These are phyloP conservation scores for Drosophila cognata DNA, from an alignment of 2,888 invertebrate genomes.

Conservation along the genomic window DNA sequence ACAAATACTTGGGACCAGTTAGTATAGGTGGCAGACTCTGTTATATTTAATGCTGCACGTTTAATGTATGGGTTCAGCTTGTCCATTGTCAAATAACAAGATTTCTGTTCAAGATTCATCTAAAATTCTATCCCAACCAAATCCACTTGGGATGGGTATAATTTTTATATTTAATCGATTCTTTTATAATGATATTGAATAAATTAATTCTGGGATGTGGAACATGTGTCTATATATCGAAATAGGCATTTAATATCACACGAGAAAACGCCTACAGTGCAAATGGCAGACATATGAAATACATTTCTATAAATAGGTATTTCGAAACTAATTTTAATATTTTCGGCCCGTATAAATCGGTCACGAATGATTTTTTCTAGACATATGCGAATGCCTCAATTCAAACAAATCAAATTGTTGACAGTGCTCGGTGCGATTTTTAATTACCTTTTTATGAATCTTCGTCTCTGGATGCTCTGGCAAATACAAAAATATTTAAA, in stretches of 20 bases:
- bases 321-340: constrained; percentile 68
- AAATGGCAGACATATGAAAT: constrained; percentile 64
- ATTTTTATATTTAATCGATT: not conserved
- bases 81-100: not conserved
- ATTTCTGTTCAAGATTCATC: not conserved
- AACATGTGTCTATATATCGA: constrained; percentile 10
- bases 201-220: constrained; percentile 1
- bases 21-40: not conserved
- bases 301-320: constrained; percentile 61
- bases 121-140: not conserved
- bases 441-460: constrained; percentile 60
- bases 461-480: not conserved
- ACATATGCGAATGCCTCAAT: constrained; percentile 67
- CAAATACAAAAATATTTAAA: constrained; percentile 21
- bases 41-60: not conserved
- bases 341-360: constrained; percentile 65
- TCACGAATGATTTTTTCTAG: constrained; percentile 50
- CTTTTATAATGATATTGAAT: constrained; percentile 1
- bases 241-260: constrained; percentile 3
- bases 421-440: constrained; percentile 51
- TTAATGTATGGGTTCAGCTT: not conserved
- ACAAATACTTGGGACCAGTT: not conserved
- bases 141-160: not conserved
- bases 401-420: constrained; percentile 74
- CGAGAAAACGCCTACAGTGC: constrained; percentile 30